Conservation (phyloP, 2,888 invertebrate genomes). For the Microctonus hyperodae region DNA sequence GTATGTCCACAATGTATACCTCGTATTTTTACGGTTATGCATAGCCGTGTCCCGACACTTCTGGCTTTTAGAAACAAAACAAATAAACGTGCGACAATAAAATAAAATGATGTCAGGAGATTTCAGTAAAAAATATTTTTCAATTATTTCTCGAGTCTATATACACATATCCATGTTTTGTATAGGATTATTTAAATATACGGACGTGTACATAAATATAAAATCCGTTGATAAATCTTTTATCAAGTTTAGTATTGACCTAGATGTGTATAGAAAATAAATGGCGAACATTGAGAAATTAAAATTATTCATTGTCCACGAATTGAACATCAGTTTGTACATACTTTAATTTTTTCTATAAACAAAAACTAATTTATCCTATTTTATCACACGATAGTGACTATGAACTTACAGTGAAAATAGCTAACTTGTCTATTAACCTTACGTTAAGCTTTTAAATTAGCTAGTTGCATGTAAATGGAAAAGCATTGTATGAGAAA, state of each 20-base stretch:
- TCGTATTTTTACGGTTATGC: neutral
- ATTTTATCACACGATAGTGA: neutral
- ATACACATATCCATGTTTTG: neutral
- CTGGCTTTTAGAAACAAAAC: neutral
- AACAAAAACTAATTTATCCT: no score
- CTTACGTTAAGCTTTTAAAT: slow-evolving; percentile 5
- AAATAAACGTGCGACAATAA: neutral
- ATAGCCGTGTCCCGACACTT: neutral
- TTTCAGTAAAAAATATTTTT: neutral
- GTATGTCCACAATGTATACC: neutral
- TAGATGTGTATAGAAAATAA: neutral
- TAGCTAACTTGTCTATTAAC: slow-evolving; percentile 2
- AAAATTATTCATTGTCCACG: neutral
- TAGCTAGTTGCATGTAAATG: neutral
- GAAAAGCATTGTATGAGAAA: neutral
- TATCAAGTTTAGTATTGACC: neutral
- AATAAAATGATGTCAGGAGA: neutral
- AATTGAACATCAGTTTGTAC: neutral
- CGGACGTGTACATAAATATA: neutral
- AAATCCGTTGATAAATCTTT: neutral
- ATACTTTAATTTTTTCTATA: no score
- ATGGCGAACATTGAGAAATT: neutral
- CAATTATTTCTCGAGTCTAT: neutral
- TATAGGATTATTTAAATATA: neutral
- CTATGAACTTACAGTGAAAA: neutral